Evolutionary conservation across 2,113 vertebrate species (phyloP).

Genomic region (Scytalopus superciliaris): DNA sequence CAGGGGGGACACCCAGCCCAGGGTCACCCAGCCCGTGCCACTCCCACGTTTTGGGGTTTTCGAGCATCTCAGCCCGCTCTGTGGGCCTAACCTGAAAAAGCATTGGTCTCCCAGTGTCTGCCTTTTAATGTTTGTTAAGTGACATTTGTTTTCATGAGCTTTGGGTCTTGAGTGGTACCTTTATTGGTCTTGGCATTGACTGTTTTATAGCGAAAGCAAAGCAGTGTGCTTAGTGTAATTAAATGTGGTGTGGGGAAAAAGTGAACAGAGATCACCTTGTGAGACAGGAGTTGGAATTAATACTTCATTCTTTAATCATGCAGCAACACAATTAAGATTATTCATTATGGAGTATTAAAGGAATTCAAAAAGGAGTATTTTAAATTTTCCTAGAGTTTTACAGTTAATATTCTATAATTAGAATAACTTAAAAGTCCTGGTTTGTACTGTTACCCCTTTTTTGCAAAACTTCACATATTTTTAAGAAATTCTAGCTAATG

Average conservation of each 20-base stretch:
- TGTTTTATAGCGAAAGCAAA: background rate
- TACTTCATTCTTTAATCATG: background rate
- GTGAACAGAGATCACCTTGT: background rate
- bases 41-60: background rate
- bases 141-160: background rate
- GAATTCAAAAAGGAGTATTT: background rate
- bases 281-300: background rate
- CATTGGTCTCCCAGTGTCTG: background rate
- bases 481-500: too few relatives aligned
- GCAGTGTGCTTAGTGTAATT: background rate
- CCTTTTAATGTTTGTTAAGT: background rate
- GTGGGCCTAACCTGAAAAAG: fast-evolving
- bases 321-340: background rate
- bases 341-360: background rate
- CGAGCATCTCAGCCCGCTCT: fast-evolving
- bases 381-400: background rate
- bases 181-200: background rate
- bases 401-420: background rate
- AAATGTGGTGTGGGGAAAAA: background rate
- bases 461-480: too few relatives aligned
- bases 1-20: too few relatives aligned
- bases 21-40: too few relatives aligned
- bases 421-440: background rate
- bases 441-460: background rate
- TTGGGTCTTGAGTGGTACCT: background rate